Evolutionary conservation across 2,113 vertebrate genomes (phyloP).

Genomic region (Galemys pyrenaicus): DNA sequence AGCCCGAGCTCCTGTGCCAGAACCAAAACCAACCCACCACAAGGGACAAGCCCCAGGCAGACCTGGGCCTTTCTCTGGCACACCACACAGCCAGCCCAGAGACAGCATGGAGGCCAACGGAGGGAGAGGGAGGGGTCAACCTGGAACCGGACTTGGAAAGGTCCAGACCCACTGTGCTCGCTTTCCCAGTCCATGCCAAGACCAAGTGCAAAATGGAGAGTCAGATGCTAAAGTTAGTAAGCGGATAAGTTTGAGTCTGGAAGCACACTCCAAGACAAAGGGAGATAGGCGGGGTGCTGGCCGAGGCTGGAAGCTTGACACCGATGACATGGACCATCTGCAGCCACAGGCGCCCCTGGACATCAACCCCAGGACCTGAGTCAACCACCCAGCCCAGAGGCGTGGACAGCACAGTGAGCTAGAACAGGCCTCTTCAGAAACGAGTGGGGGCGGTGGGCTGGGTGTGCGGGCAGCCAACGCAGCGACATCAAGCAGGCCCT

Average conservation of each 20-base stretch:
- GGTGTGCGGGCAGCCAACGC: neutral
- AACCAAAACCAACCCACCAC: neutral
- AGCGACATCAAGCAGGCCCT: neutral
- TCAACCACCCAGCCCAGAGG: constrained; percentile 54
- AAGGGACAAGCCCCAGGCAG: neutral
- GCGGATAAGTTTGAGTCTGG: neutral
- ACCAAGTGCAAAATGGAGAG: neutral
- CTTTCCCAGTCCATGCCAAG: neutral
- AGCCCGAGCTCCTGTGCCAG: neutral
- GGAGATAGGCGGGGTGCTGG: neutral
- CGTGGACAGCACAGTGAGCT: neutral
- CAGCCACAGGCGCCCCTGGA: neutral
- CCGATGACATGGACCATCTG: neutral
- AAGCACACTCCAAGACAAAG: neutral
- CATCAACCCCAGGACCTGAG: constrained; percentile 10
- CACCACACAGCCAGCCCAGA: neutral
- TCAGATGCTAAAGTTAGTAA: neutral
- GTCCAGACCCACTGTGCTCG: neutral
- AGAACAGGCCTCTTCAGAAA: constrained; percentile 42
- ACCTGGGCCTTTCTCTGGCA: neutral
- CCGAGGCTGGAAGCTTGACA: neutral
- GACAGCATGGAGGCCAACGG: neutral
- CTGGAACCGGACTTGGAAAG: neutral
- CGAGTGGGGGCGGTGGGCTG: neutral
- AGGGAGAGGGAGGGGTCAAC: too few species aligned